phyloP scores from a whole-genome alignment of 2,797 vertebrate species.

The Sciurus vulgaris region DNA sequence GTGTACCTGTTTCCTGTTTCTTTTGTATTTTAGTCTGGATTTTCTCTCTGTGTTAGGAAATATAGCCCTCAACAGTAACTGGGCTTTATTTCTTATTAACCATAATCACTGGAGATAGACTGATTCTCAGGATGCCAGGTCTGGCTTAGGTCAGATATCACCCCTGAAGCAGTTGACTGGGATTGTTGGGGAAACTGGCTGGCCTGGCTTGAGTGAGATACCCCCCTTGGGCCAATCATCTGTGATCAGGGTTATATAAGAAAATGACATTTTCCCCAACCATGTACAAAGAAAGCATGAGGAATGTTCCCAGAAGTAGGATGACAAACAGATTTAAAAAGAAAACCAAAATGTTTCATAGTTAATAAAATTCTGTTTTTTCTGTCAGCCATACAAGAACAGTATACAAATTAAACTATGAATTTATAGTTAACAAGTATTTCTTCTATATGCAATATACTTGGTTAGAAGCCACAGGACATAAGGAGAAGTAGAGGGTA shows the following conservation, averaged over 20 bases:
- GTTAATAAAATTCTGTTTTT: constrained; percentile 1
- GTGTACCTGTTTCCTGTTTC: background rate
- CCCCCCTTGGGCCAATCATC: background rate
- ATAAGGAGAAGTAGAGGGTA: constrained; percentile 6
- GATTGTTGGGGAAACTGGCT: background rate
- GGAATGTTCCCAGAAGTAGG: background rate
- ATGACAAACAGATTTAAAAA: background rate
- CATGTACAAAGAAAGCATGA: background rate
- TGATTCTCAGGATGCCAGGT: background rate
- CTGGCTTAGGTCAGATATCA: background rate
- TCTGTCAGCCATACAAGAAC: background rate
- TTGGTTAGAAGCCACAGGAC: background rate
- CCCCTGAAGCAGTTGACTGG: background rate
- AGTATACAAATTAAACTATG: constrained; percentile 38
- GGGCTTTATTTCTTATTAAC: background rate
- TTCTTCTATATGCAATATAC: constrained; percentile 30
- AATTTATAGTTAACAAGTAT: background rate
- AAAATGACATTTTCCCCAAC: constrained; percentile 20
- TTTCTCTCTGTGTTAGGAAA: background rate
- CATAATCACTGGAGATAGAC: background rate
- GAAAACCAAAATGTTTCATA: background rate
- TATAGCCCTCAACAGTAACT: background rate
- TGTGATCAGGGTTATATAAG: background rate
- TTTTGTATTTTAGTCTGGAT: background rate
- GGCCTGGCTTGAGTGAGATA: constrained; percentile 12